phyloP scores from a whole-genome alignment of 2,113 vertebrate species.

The Lepidothrix coronata region DNA sequence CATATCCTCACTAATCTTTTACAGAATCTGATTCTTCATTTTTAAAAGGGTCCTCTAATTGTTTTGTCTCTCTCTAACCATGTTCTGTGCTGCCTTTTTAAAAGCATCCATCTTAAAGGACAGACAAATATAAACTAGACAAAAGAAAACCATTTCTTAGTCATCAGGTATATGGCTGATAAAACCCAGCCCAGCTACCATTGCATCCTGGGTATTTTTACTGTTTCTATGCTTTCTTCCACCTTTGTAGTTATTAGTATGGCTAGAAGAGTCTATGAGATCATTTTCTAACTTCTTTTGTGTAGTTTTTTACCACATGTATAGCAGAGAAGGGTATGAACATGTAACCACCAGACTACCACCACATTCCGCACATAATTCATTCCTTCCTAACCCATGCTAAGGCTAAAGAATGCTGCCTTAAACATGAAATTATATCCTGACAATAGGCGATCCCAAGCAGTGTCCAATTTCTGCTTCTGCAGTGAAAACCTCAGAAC shows the following conservation, averaged over 20 bases:
- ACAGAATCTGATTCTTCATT: background rate
- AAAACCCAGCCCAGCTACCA: background rate
- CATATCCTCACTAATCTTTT: background rate
- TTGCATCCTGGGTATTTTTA: background rate
- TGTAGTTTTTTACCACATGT: background rate
- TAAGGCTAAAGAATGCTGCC: background rate
- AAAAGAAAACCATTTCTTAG: background rate
- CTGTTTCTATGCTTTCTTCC: background rate
- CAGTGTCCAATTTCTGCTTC: background rate
- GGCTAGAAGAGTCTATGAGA: background rate
- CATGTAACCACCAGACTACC: background rate
- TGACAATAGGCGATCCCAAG: background rate
- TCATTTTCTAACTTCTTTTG: background rate
- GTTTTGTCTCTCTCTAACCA: background rate
- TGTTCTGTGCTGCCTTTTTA: background rate
- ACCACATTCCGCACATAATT: background rate
- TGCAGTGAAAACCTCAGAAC: background rate
- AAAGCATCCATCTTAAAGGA: background rate
- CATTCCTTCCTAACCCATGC: background rate
- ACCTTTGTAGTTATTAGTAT: background rate
- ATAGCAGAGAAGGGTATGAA: background rate
- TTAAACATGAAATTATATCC: background rate
- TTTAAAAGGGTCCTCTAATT: background rate
- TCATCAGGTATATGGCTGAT: background rate
- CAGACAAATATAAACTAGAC: background rate